Percentiles rank a stretch among this genome's conserved stretches.
Conservation (phyloP, 2,888 invertebrate species). For the Polyploca ridens region DNA sequence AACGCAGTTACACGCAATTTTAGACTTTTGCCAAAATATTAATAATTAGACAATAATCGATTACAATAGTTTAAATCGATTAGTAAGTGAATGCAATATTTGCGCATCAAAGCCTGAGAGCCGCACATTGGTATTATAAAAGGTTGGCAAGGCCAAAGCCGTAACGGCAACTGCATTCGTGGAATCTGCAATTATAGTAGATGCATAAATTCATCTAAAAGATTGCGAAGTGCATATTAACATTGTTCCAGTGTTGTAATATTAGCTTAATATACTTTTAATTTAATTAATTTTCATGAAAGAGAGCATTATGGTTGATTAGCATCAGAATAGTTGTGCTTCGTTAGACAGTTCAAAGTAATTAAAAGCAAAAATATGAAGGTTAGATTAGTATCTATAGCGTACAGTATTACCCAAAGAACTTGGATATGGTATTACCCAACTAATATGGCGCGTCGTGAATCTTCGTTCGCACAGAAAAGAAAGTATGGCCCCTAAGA, state of each 20-base stretch:
- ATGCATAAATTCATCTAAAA: slow-evolving; percentile 14
- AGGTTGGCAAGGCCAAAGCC: slow-evolving; percentile 33
- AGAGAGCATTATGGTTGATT: background rate
- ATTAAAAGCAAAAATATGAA: too few species aligned
- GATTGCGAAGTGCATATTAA: slow-evolving; percentile 1
- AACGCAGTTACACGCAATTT: background rate
- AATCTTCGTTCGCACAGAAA: too few species aligned
- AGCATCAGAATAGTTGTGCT: too few species aligned
- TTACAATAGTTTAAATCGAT: slow-evolving; percentile 27
- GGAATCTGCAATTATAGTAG: slow-evolving; percentile 9
- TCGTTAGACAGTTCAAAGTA: too few species aligned
- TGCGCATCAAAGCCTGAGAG: slow-evolving; percentile 10
- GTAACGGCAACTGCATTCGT: slow-evolving; percentile 12
- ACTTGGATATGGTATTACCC: too few species aligned
- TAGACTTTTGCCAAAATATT: background rate
- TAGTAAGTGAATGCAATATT: slow-evolving; percentile 38
- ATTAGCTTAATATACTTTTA: background rate
- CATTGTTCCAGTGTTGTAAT: slow-evolving; percentile 11
- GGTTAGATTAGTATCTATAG: too few species aligned
- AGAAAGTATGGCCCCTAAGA: too few species aligned
- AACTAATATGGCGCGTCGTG: too few species aligned
- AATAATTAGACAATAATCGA: slow-evolving; percentile 13
- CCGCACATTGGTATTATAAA: slow-evolving; percentile 35
- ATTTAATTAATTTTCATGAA: background rate
- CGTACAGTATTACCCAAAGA: too few species aligned